These are phyloP conservation scores for Neosilurus mollespiculum DNA, from an alignment of 2,797 vertebrate genomes.

Conservation along the genomic window DNA sequence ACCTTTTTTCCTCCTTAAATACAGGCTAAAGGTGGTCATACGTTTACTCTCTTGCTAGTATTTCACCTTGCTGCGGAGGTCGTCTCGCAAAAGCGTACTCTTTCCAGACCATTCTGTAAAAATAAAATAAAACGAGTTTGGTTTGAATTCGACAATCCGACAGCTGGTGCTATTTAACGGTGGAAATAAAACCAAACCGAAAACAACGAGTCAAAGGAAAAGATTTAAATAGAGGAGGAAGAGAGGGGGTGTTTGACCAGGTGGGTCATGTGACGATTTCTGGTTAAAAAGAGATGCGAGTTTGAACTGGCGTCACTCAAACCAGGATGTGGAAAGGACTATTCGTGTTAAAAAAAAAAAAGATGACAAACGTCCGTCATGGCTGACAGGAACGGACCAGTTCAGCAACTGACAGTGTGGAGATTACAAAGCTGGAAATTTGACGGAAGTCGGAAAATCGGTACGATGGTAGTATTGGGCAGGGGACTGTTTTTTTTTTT, in stretches of 20 bases:
- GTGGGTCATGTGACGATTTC: background rate
- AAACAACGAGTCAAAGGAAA: background rate
- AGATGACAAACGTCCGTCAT: too few species aligned
- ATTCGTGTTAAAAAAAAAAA: background rate
- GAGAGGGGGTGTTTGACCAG: background rate
- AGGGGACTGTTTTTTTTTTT: slow-evolving; percentile 37
- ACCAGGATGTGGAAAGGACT: background rate
- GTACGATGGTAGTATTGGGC: background rate
- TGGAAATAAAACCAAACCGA: background rate
- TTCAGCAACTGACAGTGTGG: background rate
- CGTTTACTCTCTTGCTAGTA: background rate
- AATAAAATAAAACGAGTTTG: background rate
- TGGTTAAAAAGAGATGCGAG: background rate
- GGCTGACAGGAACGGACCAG: too few species aligned
- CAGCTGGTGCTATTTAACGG: background rate
- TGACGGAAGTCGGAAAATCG: background rate
- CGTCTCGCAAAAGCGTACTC: background rate
- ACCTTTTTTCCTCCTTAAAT: too few species aligned
- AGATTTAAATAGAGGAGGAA: background rate
- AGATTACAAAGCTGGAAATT: slow-evolving; percentile 1
- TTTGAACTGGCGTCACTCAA: background rate
- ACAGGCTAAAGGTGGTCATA: background rate
- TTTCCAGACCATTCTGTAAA: background rate
- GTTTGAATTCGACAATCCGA: slow-evolving; percentile 1
- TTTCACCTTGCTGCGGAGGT: background rate